A percentile compares a stretch with the other conserved stretches of the same genome.
These are phyloP conservation scores for Clusia tigrina DNA, from an alignment of 2,888 invertebrate genomes.

Conservation along the genomic window DNA sequence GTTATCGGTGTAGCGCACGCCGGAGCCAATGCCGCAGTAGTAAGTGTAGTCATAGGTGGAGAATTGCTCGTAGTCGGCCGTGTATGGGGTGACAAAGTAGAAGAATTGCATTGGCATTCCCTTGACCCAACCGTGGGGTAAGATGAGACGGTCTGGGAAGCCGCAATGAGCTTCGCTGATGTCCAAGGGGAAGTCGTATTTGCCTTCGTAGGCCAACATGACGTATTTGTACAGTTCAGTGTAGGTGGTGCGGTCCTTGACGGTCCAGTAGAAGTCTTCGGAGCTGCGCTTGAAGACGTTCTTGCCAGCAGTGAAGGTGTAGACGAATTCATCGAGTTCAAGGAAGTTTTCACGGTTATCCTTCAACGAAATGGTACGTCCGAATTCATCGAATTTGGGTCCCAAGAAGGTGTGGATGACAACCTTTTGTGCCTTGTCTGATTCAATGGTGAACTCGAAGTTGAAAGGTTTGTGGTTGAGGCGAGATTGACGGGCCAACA, in stretches of 20 bases:
- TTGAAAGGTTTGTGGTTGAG: conserved; percentile 73
- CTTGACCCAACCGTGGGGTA: conserved; percentile 75
- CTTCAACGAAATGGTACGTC: conserved; percentile 69
- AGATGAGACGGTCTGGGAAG: conserved; percentile 75
- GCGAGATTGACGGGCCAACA: conserved; percentile 70
- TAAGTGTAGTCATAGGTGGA: conserved; percentile 66
- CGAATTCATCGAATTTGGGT: conserved; percentile 72
- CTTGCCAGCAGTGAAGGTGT: conserved; percentile 70
- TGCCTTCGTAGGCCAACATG: conserved; percentile 68
- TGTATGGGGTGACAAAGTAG: conserved; percentile 70
- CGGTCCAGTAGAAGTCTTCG: conserved; percentile 71
- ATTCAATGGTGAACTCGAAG: conserved; percentile 68
- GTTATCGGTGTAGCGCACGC: conserved; percentile 68
- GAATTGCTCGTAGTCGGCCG: conserved; percentile 65
- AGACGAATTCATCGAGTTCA: conserved; percentile 71
- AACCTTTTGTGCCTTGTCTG: conserved; percentile 68
- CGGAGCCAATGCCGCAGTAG: conserved; percentile 68
- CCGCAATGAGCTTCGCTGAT: conserved; percentile 71
- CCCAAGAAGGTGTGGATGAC: conserved; percentile 75
- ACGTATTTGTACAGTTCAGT: conserved; percentile 72
- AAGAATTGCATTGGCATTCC: conserved; percentile 74
- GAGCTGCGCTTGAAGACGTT: conserved; percentile 76
- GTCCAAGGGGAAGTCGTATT: conserved; percentile 67
- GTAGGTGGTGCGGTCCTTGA: conserved; percentile 72
- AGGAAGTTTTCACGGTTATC: conserved; percentile 71